These are phyloP conservation scores for Hydrophis major DNA, from an alignment of 2,797 vertebrate species.

Conservation along the genomic window DNA sequence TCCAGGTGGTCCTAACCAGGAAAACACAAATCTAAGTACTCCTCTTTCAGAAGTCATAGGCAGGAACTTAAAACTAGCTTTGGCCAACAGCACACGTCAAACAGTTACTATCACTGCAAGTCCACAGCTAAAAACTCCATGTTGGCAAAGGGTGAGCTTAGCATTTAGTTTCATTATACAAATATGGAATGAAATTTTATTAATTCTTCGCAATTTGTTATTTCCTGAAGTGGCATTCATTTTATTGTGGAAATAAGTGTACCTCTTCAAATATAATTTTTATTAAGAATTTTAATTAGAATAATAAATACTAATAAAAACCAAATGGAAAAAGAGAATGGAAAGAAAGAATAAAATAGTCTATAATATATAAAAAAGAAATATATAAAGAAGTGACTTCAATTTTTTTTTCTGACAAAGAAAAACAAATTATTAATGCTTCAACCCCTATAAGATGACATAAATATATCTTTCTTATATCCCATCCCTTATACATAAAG, in stretches of 20 bases:
- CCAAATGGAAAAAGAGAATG: not conserved
- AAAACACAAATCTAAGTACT: constrained; percentile 73
- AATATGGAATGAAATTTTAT: not conserved
- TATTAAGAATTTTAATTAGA: not conserved
- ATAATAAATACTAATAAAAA: not conserved
- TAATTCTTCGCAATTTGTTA: not conserved
- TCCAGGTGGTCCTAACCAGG: constrained; percentile 75
- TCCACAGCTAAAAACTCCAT: constrained; percentile 73
- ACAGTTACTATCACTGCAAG: constrained; percentile 77
- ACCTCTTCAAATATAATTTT: not conserved
- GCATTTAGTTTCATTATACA: not conserved
- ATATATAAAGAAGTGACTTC: not conserved
- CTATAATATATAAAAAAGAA: not conserved
- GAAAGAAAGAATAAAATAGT: not conserved
- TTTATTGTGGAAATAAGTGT: not conserved
- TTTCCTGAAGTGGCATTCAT: not conserved
- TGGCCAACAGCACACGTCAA: constrained; percentile 84
- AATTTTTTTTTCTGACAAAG: not conserved
- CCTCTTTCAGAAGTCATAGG: constrained; percentile 89
- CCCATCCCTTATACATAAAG: not conserved
- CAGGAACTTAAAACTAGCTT: constrained; percentile 86
- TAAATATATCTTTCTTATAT: not conserved
- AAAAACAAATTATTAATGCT: not conserved
- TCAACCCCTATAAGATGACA: not conserved
- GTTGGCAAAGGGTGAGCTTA: constrained; percentile 71